Percentiles rank a stretch among this genome's conserved stretches.
Conservation (phyloP, 2,113 vertebrate genomes). For the Alectura lathami region DNA sequence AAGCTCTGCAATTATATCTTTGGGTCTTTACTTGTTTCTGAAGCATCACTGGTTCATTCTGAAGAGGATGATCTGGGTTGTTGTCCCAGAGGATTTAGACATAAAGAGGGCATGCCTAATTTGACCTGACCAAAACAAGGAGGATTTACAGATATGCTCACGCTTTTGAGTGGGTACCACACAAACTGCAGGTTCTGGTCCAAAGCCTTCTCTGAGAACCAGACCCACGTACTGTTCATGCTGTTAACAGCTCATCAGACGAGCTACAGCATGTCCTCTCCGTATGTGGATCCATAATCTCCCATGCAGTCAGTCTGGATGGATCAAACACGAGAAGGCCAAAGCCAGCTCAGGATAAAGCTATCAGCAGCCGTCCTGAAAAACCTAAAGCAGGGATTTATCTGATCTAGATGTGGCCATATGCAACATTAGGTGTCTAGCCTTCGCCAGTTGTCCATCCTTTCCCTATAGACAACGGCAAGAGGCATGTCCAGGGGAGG, state of each 20-base stretch:
- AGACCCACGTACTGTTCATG: accelerated
- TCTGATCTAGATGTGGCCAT: background rate
- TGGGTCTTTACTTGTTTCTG: background rate
- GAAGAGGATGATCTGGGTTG: background rate
- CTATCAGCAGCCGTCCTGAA: background rate
- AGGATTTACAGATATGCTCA: background rate
- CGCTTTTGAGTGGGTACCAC: accelerated
- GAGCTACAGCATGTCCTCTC: background rate
- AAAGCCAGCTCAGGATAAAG: background rate
- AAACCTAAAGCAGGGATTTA: background rate
- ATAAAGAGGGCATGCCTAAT: background rate
- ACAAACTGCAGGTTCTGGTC: background rate
- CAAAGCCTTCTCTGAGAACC: background rate
- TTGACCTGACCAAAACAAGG: background rate
- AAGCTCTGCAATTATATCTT: background rate
- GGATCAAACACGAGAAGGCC: background rate
- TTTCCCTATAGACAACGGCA: background rate
- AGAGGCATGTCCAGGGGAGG: background rate
- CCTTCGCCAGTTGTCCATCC: background rate
- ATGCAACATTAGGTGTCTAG: background rate
- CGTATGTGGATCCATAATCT: accelerated
- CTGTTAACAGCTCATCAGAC: background rate
- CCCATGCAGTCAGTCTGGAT: background rate
- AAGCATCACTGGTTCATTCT: background rate
- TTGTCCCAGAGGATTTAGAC: background rate